Evolutionary conservation across 2,113 vertebrate species (phyloP).

Genomic region (Leptobrachium leishanense): DNA sequence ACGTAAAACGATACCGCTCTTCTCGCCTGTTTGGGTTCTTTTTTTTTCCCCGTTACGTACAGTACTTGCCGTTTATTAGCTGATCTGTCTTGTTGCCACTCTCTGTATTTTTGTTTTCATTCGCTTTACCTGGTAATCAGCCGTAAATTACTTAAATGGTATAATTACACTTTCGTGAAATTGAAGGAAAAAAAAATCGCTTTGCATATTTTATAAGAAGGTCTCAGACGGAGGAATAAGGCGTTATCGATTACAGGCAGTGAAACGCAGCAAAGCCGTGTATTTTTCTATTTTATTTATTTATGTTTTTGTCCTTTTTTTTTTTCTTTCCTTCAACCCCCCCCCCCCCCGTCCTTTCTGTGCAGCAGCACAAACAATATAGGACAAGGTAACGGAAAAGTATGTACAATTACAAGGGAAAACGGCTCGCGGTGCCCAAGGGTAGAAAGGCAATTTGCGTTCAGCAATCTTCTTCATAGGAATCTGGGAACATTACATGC

Average conservation of each 20-base stretch:
- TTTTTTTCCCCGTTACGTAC: not conserved
- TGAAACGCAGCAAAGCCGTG: too few species aligned
- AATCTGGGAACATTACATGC: slow-evolving; percentile 35
- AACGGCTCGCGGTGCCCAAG: slow-evolving; percentile 22
- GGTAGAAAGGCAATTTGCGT: slow-evolving; percentile 42
- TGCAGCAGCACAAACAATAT: slow-evolving; percentile 12
- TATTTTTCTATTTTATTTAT: not conserved
- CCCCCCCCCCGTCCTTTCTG: not conserved
- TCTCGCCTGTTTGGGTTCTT: not conserved
- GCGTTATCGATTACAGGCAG: slow-evolving; percentile 18
- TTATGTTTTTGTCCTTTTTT: slow-evolving; percentile 4
- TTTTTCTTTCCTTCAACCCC: too few species aligned
- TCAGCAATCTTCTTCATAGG: slow-evolving; percentile 40
- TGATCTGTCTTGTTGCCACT: slow-evolving; percentile 19
- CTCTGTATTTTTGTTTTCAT: slow-evolving; percentile 35
- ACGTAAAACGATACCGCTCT: not conserved
- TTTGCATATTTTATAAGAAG: slow-evolving; percentile 42
- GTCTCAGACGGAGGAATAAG: slow-evolving; percentile 1
- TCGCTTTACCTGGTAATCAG: slow-evolving; percentile 41
- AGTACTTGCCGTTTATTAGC: slow-evolving; percentile 33
- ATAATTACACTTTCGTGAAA: slow-evolving; percentile 45
- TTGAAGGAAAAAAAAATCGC: slow-evolving; percentile 30
- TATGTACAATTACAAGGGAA: slow-evolving; percentile 37
- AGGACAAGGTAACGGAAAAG: slow-evolving; percentile 15
- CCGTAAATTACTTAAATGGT: slow-evolving; percentile 46